Conservation (phyloP, 2,797 vertebrate genomes). For the Chrosomus eos region DNA sequence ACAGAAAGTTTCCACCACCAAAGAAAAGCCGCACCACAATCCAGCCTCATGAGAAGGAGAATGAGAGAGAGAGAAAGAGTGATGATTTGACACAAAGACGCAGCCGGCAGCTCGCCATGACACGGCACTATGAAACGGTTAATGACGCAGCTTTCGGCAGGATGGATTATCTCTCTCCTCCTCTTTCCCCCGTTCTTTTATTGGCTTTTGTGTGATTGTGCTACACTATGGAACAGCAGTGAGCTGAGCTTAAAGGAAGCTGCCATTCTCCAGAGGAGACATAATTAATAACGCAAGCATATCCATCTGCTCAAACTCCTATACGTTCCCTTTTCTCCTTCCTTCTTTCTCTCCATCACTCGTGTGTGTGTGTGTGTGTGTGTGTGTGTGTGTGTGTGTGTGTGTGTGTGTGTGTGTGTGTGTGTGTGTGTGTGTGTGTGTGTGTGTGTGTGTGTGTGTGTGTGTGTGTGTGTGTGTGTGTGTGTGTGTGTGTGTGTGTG, state of each 20-base stretch:
- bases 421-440: not conserved
- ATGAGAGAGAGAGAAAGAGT: constrained; percentile 38
- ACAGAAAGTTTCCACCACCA: not conserved
- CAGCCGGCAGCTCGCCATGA: constrained; percentile 48
- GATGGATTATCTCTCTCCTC: constrained; percentile 75
- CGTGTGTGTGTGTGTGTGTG: not conserved
- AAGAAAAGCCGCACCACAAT: constrained; percentile 5
- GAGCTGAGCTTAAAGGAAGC: constrained; percentile 52
- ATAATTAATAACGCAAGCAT: constrained; percentile 60
- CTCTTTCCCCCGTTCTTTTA: constrained; percentile 25
- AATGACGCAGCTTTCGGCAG: constrained; percentile 66
- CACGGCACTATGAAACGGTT: constrained; percentile 69
- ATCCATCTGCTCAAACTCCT: constrained; percentile 44
- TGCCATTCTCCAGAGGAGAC: constrained; percentile 40
- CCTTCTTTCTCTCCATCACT: constrained; percentile 18
- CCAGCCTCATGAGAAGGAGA: constrained; percentile 17
- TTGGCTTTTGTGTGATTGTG: constrained; percentile 55
- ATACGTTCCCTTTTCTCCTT: not conserved
- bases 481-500: not conserved
- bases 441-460: constrained; percentile 1
- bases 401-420: not conserved
- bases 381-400: too few species aligned
- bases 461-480: constrained; percentile 4
- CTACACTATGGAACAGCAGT: constrained; percentile 58
- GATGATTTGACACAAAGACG: constrained; percentile 51